Percentiles rank a stretch among this genome's conserved stretches.
These are phyloP conservation scores for Galleria mellonella DNA, from an alignment of 1,140 invertebrate species.

Conservation along the genomic window DNA sequence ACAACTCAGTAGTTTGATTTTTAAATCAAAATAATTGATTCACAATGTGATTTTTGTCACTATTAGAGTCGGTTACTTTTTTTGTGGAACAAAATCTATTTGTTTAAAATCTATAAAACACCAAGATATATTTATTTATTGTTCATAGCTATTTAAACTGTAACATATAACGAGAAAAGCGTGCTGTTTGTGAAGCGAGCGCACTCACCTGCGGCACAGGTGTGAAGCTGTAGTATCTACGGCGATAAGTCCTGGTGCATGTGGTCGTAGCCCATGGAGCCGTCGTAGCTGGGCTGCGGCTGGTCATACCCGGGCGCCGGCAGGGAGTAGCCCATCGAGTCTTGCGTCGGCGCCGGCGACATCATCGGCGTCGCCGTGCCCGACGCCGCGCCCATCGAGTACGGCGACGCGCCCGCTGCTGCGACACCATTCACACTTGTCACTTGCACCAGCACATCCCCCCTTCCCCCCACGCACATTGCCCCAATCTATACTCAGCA, in stretches of 20 bases:
- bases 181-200: too few relatives aligned
- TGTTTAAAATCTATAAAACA: too few relatives aligned
- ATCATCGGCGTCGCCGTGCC: constrained; percentile 94
- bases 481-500: neutral
- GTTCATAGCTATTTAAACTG: too few relatives aligned
- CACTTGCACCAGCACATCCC: neutral
- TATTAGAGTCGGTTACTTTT: too few relatives aligned
- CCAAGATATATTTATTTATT: too few relatives aligned
- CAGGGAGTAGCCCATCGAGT: constrained; percentile 92
- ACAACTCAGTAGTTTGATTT: too few relatives aligned
- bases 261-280: constrained; percentile 91
- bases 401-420: constrained; percentile 89
- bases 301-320: constrained; percentile 89
- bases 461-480: neutral
- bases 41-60: too few relatives aligned
- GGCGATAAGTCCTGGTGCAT: constrained; percentile 87
- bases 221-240: constrained; percentile 22
- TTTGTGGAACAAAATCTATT: too few relatives aligned
- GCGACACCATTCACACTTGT: constrained; percentile 13
- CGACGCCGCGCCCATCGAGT: constrained; percentile 90
- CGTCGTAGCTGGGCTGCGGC: constrained; percentile 88
- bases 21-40: too few relatives aligned
- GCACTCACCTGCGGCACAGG: neutral
- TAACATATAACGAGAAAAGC: too few relatives aligned
- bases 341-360: constrained; percentile 92